phyloP scores from a whole-genome alignment of 2,113 vertebrate genomes.

The Hemiprocne comata region DNA sequence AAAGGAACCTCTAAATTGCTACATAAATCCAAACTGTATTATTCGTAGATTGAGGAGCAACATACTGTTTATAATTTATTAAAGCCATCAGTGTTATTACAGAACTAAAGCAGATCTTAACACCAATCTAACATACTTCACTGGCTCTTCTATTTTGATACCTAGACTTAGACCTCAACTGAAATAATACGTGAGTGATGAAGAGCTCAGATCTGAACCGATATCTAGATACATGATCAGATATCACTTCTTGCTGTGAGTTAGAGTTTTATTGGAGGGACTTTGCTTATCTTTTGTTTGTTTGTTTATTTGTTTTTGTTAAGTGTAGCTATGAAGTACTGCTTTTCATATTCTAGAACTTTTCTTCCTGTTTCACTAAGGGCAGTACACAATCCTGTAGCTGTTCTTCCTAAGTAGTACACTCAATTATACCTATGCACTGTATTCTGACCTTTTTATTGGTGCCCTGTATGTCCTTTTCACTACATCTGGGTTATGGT shows the following conservation, averaged over 20 bases:
- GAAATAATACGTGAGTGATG: background rate
- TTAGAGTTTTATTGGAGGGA: background rate
- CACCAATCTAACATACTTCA: background rate
- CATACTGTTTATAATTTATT: background rate
- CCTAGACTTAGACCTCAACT: background rate
- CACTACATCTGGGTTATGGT: slow-evolving; percentile 18
- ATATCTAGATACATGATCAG: background rate
- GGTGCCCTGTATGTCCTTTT: slow-evolving; percentile 25
- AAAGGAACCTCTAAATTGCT: background rate
- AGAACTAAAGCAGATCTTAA: background rate
- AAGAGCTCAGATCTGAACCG: background rate
- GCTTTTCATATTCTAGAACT: background rate
- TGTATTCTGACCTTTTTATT: slow-evolving; percentile 30
- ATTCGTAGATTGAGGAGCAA: background rate
- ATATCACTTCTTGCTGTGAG: background rate
- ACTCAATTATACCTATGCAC: background rate
- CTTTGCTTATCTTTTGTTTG: background rate
- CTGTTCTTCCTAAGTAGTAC: background rate
- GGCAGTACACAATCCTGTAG: background rate
- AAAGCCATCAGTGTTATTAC: background rate
- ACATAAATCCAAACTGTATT: background rate
- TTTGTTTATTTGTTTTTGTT: background rate
- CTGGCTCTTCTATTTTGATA: background rate
- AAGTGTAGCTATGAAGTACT: background rate
- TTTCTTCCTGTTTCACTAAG: background rate